Conservation (phyloP, 2,888 invertebrate genomes). For the Troides helena region DNA sequence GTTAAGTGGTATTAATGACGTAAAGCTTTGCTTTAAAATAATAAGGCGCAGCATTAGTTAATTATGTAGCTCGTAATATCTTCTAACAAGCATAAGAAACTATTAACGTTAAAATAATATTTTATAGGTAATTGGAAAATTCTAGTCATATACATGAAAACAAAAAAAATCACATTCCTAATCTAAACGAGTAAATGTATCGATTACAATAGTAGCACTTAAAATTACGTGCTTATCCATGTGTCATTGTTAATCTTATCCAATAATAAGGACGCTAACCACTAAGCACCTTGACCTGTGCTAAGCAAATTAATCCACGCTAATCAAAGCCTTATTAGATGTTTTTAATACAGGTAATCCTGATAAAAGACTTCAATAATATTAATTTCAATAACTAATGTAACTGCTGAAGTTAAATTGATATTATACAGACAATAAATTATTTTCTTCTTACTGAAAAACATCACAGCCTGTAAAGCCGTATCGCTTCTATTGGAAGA, state of each 20-base stretch:
- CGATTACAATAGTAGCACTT: background rate
- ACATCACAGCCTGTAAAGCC: too few species aligned
- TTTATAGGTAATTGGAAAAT: background rate
- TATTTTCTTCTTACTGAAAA: too few species aligned
- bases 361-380: background rate
- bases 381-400: too few species aligned
- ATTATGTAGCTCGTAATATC: background rate
- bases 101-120: background rate
- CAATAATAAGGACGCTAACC: background rate
- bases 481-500: too few species aligned
- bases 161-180: background rate
- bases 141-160: background rate
- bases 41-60: background rate
- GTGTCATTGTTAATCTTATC: conserved; percentile 14
- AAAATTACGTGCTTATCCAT: background rate
- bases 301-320: conserved; percentile 15
- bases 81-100: background rate
- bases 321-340: conserved; percentile 15
- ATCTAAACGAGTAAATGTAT: background rate
- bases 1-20: background rate
- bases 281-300: conserved; percentile 3
- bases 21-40: background rate
- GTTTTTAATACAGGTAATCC: conserved; percentile 23
- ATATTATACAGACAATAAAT: too few species aligned
- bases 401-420: too few species aligned